Evolutionary conservation across 2,888 invertebrate genomes (phyloP).

Genomic region (Folsomia candida): DNA sequence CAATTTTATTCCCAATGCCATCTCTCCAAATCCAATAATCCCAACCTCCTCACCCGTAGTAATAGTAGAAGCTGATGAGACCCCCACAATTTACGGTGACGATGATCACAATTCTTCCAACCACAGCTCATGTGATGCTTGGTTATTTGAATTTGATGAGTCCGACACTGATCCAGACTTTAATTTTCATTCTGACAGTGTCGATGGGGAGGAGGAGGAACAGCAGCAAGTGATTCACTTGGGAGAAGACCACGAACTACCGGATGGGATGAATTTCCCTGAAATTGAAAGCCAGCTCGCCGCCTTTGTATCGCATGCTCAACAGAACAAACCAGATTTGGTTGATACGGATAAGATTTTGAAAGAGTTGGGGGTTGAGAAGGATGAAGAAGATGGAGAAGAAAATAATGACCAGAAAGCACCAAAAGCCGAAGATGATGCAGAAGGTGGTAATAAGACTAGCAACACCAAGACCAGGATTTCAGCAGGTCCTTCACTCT

Average conservation of each 20-base stretch:
- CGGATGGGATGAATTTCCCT: neutral
- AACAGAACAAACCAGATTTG: neutral
- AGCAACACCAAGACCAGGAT: neutral
- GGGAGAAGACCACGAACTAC: neutral
- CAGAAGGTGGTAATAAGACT: neutral
- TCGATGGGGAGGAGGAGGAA: conserved; percentile 7
- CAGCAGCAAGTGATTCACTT: neutral
- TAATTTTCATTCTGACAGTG: neutral
- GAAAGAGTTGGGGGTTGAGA: conserved; percentile 13
- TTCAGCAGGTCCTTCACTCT: conserved; percentile 5
- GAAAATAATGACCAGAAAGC: conserved; percentile 6
- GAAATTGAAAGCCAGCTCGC: neutral
- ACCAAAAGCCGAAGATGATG: conserved; percentile 9
- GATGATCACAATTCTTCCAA: neutral
- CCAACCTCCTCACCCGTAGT: neutral
- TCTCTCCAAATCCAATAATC: neutral
- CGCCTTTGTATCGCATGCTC: neutral
- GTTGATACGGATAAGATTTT: neutral
- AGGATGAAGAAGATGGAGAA: neutral
- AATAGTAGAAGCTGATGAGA: no score
- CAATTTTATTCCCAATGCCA: no score
- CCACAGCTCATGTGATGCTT: neutral
- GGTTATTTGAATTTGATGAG: neutral
- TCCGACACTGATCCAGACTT: neutral
- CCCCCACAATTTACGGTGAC: neutral